These are phyloP conservation scores for Cyphomyrus discorhynchus DNA, from an alignment of 2,113 vertebrate genomes.

Conservation along the genomic window DNA sequence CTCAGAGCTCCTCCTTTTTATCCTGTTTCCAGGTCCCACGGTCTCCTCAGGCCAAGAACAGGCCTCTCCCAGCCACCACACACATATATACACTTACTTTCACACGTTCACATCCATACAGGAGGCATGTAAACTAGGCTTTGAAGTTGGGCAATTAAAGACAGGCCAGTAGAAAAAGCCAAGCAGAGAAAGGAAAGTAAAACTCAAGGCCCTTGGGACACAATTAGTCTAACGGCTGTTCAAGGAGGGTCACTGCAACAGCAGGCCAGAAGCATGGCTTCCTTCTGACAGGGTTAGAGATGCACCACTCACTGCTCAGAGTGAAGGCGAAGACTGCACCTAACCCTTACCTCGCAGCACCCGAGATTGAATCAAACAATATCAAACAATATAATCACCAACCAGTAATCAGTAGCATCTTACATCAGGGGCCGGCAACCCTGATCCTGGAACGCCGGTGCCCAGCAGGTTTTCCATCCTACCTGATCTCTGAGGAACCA, in stretches of 20 bases:
- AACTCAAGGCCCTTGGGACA: conserved; percentile 49
- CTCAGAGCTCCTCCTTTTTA: conserved; percentile 21
- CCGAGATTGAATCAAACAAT: background rate
- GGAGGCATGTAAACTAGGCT: conserved; percentile 43
- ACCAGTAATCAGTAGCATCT: background rate
- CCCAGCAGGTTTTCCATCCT: background rate
- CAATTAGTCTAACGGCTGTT: conserved; percentile 54
- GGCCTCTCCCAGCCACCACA: background rate
- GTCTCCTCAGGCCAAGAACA: conserved; percentile 7
- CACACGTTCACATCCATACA: background rate
- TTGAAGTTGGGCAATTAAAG: conserved; percentile 58
- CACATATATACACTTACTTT: background rate
- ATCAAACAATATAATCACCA: background rate
- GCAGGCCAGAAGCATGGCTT: conserved; percentile 42
- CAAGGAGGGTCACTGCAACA: conserved; percentile 56
- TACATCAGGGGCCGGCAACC: background rate
- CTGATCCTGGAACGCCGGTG: background rate
- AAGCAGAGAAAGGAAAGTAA: conserved; percentile 48
- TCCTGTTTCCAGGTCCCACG: conserved; percentile 42
- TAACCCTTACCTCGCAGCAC: background rate
- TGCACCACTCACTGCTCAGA: conserved; percentile 42
- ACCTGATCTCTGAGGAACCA: background rate
- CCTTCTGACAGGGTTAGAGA: conserved; percentile 38
- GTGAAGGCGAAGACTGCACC: conserved; percentile 21
- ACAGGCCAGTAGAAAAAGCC: conserved; percentile 31